Conservation (phyloP, 2,113 vertebrate genomes). For the Ictidomys tridecemlineatus region DNA sequence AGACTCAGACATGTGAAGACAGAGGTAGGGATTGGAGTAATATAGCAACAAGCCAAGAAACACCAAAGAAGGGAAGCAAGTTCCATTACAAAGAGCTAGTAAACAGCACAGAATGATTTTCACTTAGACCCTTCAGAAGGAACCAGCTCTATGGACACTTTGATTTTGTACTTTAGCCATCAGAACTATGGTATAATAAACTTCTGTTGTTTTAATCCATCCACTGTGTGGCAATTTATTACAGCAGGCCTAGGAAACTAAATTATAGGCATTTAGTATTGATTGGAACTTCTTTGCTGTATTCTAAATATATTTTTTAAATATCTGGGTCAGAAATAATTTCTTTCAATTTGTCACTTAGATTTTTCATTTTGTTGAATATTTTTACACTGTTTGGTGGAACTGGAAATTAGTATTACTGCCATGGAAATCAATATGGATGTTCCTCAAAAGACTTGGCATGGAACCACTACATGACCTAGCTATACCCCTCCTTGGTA, state of each 20-base stretch:
- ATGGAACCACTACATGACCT: too few species aligned
- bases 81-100: not conserved
- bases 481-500: too few species aligned
- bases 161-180: not conserved
- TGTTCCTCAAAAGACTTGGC: too few species aligned
- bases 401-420: too few species aligned
- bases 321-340: not conserved
- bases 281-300: not conserved
- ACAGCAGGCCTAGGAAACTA: not conserved
- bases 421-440: too few species aligned
- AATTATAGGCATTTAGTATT: not conserved
- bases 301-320: not conserved
- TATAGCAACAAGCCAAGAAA: not conserved
- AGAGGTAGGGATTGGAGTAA: not conserved
- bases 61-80: not conserved
- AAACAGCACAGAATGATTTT: not conserved
- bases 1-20: not conserved
- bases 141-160: not conserved
- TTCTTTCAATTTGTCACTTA: not conserved
- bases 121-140: not conserved
- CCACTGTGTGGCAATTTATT: not conserved
- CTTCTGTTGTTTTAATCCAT: slow-evolving; percentile 29
- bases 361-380: slow-evolving; percentile 3
- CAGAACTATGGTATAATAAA: not conserved
- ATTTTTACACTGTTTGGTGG: too few species aligned